These are phyloP conservation scores for Sphyrna mokarran DNA, from an alignment of 2,113 vertebrate genomes.

Conservation along the genomic window DNA sequence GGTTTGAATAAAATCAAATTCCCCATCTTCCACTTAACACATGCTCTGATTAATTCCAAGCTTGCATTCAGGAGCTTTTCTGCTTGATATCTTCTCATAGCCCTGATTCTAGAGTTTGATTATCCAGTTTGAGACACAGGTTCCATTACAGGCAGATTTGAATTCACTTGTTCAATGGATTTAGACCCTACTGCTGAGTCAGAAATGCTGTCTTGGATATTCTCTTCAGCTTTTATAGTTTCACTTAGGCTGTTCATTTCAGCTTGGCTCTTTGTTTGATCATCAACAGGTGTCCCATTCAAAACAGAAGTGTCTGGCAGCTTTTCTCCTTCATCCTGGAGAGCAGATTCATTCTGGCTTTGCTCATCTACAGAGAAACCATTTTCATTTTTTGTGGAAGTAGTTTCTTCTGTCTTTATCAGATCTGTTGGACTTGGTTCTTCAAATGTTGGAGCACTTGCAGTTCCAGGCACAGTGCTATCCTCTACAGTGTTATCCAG, in stretches of 20 bases:
- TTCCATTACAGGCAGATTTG: not conserved
- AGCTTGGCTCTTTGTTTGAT: not conserved
- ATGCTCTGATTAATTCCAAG: not conserved
- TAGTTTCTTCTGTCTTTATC: not conserved
- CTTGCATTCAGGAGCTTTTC: not conserved
- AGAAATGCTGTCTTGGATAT: not conserved
- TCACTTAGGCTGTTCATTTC: not conserved
- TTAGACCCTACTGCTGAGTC: not conserved
- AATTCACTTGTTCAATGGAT: not conserved
- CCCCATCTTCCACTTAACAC: not conserved
- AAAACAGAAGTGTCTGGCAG: not conserved
- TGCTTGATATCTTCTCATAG: not conserved
- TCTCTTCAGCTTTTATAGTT: not conserved
- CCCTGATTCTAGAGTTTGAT: not conserved
- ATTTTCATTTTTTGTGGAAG: constrained; percentile 3
- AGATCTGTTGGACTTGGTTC: not conserved
- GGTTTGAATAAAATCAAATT: constrained; percentile 25
- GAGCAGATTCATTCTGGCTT: not conserved
- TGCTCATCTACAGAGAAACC: not conserved
- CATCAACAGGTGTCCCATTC: not conserved
- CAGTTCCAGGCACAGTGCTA: not conserved
- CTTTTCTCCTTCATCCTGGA: not conserved
- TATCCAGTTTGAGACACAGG: not conserved
- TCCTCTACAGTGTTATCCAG: not conserved
- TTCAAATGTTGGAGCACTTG: not conserved